Conservation (phyloP, 2,113 vertebrate genomes). For the Gymnogyps californianus region DNA sequence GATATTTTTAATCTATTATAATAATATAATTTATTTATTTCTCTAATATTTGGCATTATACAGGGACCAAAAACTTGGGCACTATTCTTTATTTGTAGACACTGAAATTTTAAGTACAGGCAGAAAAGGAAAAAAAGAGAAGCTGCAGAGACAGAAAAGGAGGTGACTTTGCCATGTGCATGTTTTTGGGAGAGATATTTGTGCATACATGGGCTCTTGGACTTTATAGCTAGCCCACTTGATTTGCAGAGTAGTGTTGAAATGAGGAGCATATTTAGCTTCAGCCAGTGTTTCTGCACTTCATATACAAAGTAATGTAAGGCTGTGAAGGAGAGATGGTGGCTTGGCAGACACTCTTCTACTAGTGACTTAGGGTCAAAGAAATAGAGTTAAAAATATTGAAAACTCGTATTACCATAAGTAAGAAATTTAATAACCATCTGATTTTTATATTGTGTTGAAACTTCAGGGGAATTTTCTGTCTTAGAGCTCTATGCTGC, state of each 20-base stretch:
- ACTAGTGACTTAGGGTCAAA: background rate
- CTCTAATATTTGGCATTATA: background rate
- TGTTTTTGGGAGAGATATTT: background rate
- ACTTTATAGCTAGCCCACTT: background rate
- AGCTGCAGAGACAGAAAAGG: background rate
- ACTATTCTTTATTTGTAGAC: background rate
- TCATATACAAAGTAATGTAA: background rate
- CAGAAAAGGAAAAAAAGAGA: background rate
- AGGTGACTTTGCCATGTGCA: background rate
- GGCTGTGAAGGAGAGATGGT: background rate
- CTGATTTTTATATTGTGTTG: background rate
- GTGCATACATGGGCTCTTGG: background rate
- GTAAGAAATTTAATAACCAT: background rate
- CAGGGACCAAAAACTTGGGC: background rate
- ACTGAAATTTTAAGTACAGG: background rate
- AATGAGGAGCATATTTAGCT: background rate
- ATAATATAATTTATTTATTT: background rate
- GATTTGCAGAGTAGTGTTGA: background rate
- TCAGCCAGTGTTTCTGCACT: background rate
- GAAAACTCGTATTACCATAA: background rate
- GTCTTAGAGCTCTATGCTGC: background rate
- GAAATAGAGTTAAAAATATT: background rate
- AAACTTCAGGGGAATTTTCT: background rate
- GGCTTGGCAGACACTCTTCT: background rate
- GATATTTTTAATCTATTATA: background rate